Percentiles rank a stretch among this genome's conserved stretches.
Conservation (phyloP, 2,888 invertebrate genomes). For the Agrotis clavis region DNA sequence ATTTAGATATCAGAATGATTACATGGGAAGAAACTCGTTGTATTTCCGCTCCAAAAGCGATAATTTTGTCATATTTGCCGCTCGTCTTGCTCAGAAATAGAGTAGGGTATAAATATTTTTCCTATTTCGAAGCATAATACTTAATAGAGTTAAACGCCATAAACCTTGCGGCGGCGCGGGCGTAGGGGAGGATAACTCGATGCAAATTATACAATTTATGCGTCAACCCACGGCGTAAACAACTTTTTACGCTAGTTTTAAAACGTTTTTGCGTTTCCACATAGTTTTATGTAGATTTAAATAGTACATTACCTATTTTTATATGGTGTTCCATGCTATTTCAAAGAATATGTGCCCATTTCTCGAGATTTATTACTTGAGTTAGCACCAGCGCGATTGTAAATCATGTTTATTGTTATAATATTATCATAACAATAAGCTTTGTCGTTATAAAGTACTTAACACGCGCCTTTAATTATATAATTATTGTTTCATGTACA, state of each 20-base stretch:
- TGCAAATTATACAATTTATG: slow-evolving; percentile 67
- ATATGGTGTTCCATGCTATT: slow-evolving; percentile 39
- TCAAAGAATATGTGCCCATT: slow-evolving; percentile 51
- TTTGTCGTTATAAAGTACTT: slow-evolving; percentile 44
- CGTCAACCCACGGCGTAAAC: slow-evolving; percentile 59
- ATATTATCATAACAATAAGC: slow-evolving; percentile 51
- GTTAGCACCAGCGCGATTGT: slow-evolving; percentile 26
- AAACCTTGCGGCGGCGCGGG: slow-evolving; percentile 47
- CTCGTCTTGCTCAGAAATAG: slow-evolving; percentile 28
- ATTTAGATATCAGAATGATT: slow-evolving; percentile 46
- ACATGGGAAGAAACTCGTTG: slow-evolving; percentile 49
- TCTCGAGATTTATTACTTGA: slow-evolving; percentile 43
- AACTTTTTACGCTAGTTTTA: slow-evolving; percentile 61
- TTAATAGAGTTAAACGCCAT: slow-evolving; percentile 60
- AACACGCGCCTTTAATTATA: slow-evolving; percentile 35
- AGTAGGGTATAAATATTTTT: slow-evolving; percentile 27
- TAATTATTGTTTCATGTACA: slow-evolving; percentile 42
- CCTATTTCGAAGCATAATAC: slow-evolving; percentile 47
- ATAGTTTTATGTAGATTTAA: slow-evolving; percentile 36
- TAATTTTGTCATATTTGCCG: slow-evolving; percentile 37
- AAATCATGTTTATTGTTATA: slow-evolving; percentile 53
- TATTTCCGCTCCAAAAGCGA: slow-evolving; percentile 55
- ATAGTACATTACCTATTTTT: slow-evolving; percentile 36
- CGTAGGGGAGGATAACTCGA: slow-evolving; percentile 62
- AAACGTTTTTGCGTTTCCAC: slow-evolving; percentile 46